Evolutionary conservation across 1,140 invertebrate genomes (phyloP), one percentile per base, ranked within the genome.

Genomic region (Drosophila busckii): DNA sequence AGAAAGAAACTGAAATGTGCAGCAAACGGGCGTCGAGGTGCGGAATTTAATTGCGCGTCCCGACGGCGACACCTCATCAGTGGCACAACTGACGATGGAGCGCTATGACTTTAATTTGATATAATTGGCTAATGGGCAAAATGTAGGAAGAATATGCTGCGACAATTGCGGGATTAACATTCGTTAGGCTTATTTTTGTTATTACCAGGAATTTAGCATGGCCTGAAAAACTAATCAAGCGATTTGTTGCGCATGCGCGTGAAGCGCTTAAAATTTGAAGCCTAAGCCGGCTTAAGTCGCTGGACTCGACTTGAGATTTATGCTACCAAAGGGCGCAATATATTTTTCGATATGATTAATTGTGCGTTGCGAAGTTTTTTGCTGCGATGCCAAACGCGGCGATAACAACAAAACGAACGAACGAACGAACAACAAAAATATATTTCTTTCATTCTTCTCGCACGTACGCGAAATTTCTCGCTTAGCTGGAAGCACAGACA

Each of bases 181-280:
- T 63, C 50, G 52, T 54, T 49, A 56, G 22, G 69, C 46, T 46
- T 66, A 63, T 73, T 75, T 75, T n/a, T n/a, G 64, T 53, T 75
- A 58, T 64, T 45, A 10, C 17, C 5, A 8, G 25, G 37, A 52
- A 59, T 52, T 63, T 16, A 28, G 34, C 44, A 28, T 59, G 29
- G 26, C 26, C 17, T 26, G 13, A 55, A 64, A 80, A 80, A 59
- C 69, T 84, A 84, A 84, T 84, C 82, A 84, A 80, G 80, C 73
- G 82, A 84, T 84, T 84, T 58, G 80, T 84, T 84, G 73, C 73
- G 80, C 80, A 84, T 84, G 80, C 78, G 73, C 73, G 66, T 68
- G 40, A 73, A 75, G 50, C 56, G 49, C 46, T 61, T 44, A 65
- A 53, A 40, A 31, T 13, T 25, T 19, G 17, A 22, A 20, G 15